phyloP scores from a whole-genome alignment of 2,797 vertebrate species.

The Falco peregrinus region DNA sequence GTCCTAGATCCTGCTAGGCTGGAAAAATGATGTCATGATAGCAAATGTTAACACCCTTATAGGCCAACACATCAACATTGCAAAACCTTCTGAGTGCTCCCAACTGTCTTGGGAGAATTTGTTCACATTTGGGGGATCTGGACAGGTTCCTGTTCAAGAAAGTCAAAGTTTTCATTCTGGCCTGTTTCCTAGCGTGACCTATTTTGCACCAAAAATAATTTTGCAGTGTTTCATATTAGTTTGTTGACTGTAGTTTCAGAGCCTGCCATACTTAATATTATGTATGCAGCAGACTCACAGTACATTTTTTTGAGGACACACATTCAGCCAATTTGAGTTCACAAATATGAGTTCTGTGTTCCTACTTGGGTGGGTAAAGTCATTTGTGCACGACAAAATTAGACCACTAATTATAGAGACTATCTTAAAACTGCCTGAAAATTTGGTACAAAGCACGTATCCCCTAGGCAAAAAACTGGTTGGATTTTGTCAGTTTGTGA shows the following conservation, averaged over 20 bases:
- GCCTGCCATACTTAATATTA: background rate
- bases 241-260: constrained; percentile 19
- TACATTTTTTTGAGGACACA: background rate
- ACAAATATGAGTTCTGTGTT: constrained; percentile 1
- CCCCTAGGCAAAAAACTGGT: background rate
- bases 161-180: background rate
- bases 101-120: background rate
- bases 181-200: background rate
- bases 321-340: constrained; percentile 26
- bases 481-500: background rate
- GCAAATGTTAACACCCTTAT: background rate
- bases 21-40: background rate
- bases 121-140: background rate
- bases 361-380: constrained; percentile 40
- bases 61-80: background rate
- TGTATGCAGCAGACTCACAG: background rate
- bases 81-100: background rate
- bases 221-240: background rate
- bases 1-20: background rate
- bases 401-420: constrained; percentile 62
- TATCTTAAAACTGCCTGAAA: constrained; percentile 35
- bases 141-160: background rate
- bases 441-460: constrained; percentile 22
- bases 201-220: background rate
- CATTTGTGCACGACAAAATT: constrained; percentile 22